Conservation (phyloP, 2,113 vertebrate genomes). For the Thunnus maccoyii region DNA sequence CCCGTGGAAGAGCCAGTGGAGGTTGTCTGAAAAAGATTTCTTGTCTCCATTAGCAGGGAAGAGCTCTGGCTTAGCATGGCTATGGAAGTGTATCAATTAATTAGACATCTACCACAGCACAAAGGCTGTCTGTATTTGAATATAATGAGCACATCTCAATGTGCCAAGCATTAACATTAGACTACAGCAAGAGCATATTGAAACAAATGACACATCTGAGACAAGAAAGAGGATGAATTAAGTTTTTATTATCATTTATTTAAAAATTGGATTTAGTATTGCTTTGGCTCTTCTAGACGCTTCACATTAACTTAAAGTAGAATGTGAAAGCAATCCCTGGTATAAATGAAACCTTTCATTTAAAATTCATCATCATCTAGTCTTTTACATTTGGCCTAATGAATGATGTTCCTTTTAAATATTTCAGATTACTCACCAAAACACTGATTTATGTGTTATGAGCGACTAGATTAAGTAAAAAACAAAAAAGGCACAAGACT, state of each 20-base stretch:
- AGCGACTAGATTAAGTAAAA: too few species aligned
- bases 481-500: too few species aligned
- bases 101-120: conserved; percentile 45
- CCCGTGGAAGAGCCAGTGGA: not conserved
- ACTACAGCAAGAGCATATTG: not conserved
- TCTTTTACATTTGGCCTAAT: not conserved
- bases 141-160: conserved; percentile 52
- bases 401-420: too few species aligned
- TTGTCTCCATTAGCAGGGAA: conserved; percentile 47
- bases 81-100: conserved; percentile 61
- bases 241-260: conserved; percentile 7
- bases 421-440: too few species aligned
- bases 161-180: conserved; percentile 27
- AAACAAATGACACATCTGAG: conserved; percentile 28
- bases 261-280: not conserved
- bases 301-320: not conserved
- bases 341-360: not conserved
- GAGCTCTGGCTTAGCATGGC: conserved; percentile 29
- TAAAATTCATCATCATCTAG: not conserved
- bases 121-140: conserved; percentile 42
- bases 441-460: too few species aligned
- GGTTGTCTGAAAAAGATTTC: conserved; percentile 1
- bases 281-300: not conserved
- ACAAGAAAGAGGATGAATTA: not conserved
- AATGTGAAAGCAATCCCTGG: not conserved